These are phyloP conservation scores for Acanthacorydalis orientalis DNA, from an alignment of 2,888 invertebrate species.

Conservation along the genomic window DNA sequence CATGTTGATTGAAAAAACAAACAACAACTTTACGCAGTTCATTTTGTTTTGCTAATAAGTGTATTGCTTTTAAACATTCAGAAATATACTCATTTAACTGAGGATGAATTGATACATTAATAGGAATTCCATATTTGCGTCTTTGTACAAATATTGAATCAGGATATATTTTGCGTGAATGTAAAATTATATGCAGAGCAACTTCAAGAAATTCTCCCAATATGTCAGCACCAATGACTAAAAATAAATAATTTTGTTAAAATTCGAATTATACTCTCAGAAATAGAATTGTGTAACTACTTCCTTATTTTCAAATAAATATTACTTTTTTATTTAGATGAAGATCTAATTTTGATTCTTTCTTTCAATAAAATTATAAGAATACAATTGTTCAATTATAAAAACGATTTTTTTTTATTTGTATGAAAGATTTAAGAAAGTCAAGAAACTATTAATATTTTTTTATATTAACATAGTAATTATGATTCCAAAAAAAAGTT, in stretches of 20 bases:
- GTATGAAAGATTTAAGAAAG: no score
- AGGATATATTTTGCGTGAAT: slow-evolving; percentile 43
- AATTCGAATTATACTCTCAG: not conserved
- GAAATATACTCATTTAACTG: slow-evolving; percentile 45
- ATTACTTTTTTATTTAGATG: no score
- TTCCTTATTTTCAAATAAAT: no score
- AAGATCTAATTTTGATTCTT: no score
- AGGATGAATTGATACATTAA: slow-evolving; percentile 43
- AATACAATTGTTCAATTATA: no score
- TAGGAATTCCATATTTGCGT: slow-evolving; percentile 43
- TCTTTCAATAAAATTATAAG: no score
- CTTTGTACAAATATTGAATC: slow-evolving; percentile 40
- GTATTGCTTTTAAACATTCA: slow-evolving; percentile 32
- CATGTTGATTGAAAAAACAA: slow-evolving; percentile 28
- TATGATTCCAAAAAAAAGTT: no score
- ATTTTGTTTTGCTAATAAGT: slow-evolving; percentile 30
- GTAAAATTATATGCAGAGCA: slow-evolving; percentile 44
- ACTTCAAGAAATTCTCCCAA: slow-evolving; percentile 49
- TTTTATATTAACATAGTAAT: no score
- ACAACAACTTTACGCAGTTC: slow-evolving; percentile 33
- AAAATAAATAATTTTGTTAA: not conserved
- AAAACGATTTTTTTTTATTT: no score
- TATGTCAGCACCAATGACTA: slow-evolving; percentile 32
- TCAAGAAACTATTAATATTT: no score
- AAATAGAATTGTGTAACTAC: not conserved